phyloP scores from a whole-genome alignment of 2,797 vertebrate species.

The Euthynnus affinis region DNA sequence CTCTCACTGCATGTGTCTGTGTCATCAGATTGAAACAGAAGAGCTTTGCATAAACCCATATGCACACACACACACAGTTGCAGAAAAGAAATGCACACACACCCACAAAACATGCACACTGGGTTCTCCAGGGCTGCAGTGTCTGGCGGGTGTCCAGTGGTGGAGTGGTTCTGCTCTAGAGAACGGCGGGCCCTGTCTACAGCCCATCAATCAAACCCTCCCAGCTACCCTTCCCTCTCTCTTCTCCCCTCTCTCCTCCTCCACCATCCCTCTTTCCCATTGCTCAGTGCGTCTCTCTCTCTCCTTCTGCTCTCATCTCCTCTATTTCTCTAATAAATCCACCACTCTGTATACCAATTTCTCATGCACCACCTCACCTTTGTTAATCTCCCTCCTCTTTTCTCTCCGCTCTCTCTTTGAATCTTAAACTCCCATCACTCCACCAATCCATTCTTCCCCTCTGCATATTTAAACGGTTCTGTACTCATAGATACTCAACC shows the following conservation, averaged over 20 bases:
- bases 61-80: conserved; percentile 9
- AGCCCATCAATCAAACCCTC: conserved; percentile 77
- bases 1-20: conserved; percentile 29
- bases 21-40: conserved; percentile 45
- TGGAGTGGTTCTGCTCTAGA: conserved; percentile 77
- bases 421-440: conserved; percentile 64
- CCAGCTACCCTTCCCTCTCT: conserved; percentile 15
- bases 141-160: conserved; percentile 71
- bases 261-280: conserved; percentile 31
- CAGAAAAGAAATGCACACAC: neutral
- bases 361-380: conserved; percentile 73
- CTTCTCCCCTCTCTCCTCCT: neutral
- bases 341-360: conserved; percentile 56
- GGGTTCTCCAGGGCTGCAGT: conserved; percentile 65
- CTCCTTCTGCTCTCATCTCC: conserved; percentile 42
- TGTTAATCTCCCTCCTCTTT: conserved; percentile 69
- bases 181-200: conserved; percentile 67
- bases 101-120: conserved; percentile 15
- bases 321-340: conserved; percentile 64
- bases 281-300: conserved; percentile 12
- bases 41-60: conserved; percentile 37
- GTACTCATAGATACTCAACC: conserved; percentile 37
- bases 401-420: conserved; percentile 52
- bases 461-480: conserved; percentile 67
- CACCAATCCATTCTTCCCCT: conserved; percentile 49